Evolutionary conservation across 2,888 invertebrate genomes (phyloP).

Genomic region (Augochlorella aurata): DNA sequence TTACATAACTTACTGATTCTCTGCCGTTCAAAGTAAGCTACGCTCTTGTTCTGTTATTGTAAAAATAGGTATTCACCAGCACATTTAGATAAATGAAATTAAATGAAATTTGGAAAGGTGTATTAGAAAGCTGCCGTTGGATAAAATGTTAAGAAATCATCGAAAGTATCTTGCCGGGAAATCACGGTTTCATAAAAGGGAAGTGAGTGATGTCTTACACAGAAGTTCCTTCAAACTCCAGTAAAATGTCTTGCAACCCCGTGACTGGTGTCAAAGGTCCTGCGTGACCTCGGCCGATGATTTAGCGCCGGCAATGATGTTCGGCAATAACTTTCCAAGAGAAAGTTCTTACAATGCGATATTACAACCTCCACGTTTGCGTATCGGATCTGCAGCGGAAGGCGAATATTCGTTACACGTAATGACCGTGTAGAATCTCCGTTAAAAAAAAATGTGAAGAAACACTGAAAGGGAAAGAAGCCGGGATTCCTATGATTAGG

Average conservation of each 20-base stretch:
- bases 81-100: too few species aligned
- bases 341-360: conserved; percentile 5
- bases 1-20: too few species aligned
- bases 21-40: too few species aligned
- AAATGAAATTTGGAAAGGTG: too few species aligned
- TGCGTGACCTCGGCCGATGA: background rate
- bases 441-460: background rate
- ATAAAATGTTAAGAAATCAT: too few species aligned
- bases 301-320: background rate
- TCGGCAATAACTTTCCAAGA: conserved; percentile 7
- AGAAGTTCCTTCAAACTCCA: background rate
- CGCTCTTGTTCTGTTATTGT: too few species aligned
- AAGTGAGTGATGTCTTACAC: background rate
- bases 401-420: conserved; percentile 8
- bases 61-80: too few species aligned
- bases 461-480: background rate
- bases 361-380: background rate
- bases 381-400: background rate
- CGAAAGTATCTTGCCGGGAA: background rate
- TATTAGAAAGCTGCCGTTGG: too few species aligned
- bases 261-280: background rate
- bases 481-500: conserved; percentile 27
- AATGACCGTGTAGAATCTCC: background rate
- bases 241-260: background rate
- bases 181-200: background rate